Percentiles rank a stretch among this genome's conserved stretches.
These are phyloP conservation scores for Phyllostomus discolor DNA, from an alignment of 2,113 vertebrate genomes.

Conservation along the genomic window DNA sequence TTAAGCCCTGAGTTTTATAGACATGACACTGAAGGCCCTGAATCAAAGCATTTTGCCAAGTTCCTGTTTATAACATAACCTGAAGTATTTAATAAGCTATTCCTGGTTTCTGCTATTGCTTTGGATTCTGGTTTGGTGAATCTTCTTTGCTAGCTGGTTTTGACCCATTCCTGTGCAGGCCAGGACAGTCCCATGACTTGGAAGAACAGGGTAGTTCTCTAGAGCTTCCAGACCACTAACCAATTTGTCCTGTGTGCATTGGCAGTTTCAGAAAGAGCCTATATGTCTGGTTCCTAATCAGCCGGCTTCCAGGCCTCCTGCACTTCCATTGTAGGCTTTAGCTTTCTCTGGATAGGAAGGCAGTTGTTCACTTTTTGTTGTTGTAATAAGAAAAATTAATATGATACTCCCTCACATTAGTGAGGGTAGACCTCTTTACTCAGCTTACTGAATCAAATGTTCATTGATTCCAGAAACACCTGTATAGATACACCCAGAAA, in stretches of 20 bases:
- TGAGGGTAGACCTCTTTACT: not conserved
- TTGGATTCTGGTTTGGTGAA: not conserved
- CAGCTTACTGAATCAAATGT: not conserved
- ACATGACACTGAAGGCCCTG: not conserved
- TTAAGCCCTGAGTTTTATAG: not conserved
- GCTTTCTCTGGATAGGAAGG: not conserved
- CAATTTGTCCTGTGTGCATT: not conserved
- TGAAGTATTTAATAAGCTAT: not conserved
- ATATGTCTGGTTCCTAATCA: not conserved
- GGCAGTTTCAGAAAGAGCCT: not conserved
- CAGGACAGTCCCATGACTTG: not conserved
- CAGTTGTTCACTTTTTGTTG: not conserved
- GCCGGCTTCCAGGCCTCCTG: not conserved
- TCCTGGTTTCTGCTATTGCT: not conserved
- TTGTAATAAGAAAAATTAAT: not conserved
- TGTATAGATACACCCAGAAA: not conserved
- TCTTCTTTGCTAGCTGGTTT: not conserved
- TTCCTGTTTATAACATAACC: not conserved
- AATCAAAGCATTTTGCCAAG: not conserved
- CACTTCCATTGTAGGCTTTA: no score
- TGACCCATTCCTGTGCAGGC: not conserved
- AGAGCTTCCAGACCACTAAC: not conserved
- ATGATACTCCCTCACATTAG: not conserved
- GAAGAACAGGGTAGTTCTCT: not conserved
- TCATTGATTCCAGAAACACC: not conserved